Base-by-base conservation (phyloP, 2,113 vertebrate genomes). In the Microtus ochrogaster region DNA sequence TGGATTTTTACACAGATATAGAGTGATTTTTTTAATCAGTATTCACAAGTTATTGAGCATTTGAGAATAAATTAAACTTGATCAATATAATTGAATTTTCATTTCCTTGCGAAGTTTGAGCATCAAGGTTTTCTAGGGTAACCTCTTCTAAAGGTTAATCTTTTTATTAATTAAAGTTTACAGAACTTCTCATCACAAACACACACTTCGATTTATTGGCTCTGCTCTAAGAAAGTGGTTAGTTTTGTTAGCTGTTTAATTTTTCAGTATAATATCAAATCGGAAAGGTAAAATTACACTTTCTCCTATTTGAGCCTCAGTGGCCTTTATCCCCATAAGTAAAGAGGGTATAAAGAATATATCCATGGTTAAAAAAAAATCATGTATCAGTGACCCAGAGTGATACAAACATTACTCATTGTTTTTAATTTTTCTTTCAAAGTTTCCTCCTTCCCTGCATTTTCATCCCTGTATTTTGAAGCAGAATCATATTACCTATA, bases 141-240 rank as follows among this genome's bases (percentile, higher is more conserved):
- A 14, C 65, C 17, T 24, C 13, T 87, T 79, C 33, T n/a, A 30
- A 91, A 93, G 55, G 19, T 16, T 30, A 92, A 30, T 49, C 36
- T 95, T 86, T 89, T 91, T 9, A 21, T 74, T 89, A 74, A 94
- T 9, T 17, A 82, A 89, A 94, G 73, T 89, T 12, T 89, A 33
- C 16, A 92, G 84, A 97, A 41, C 17, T 96, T 95, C 90, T 26
- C 33, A 19, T 58, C 58, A 68, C 65, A 87, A 24, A 22, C 44
- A 12, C 17, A 83, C 33, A 22, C 39, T 93, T 95, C 8, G 84
- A 7, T 83, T 39, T 90, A 8, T 78, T 77, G 26, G 4, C n/a
- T 79, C 28, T 96, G 36, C 41, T 82, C 36, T 52, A 82, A 61
- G 78, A 81, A 94, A 96, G 26, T 81, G 83, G 24, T 76, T 79